Conservation (phyloP, 1,140 invertebrate species). For the Saccostrea cuccullata region DNA sequence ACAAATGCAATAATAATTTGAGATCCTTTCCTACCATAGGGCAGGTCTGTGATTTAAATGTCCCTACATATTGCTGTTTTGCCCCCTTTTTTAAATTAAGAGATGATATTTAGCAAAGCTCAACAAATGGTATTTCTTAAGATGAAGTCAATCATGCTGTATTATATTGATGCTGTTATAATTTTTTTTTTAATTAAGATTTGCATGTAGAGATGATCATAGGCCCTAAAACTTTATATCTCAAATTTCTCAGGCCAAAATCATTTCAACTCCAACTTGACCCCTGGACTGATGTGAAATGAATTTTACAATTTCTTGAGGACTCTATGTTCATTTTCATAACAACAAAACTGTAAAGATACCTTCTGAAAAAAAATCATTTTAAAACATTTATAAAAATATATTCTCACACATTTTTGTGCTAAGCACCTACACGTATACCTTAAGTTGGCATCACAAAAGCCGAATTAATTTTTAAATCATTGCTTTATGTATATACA, state of each 20-base stretch:
- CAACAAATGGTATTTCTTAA: not conserved
- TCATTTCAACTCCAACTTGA: no score
- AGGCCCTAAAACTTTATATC: no score
- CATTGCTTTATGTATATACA: not conserved
- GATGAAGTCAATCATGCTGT: no score
- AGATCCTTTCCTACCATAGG: not conserved
- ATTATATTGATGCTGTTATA: no score
- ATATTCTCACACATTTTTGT: not conserved
- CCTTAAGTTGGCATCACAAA: not conserved
- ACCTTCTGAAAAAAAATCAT: no score
- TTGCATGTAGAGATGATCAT: no score
- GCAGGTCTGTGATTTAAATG: not conserved
- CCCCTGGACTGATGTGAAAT: no score
- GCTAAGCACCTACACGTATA: not conserved
- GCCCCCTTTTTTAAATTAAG: not conserved
- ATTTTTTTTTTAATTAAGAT: no score
- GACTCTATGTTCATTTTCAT: no score
- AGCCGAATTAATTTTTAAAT: not conserved
- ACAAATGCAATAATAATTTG: not conserved
- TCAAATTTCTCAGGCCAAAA: no score
- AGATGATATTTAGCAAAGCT: not conserved
- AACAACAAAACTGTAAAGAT: no score
- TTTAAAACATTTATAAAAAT: not conserved
- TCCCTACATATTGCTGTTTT: not conserved
- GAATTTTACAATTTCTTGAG: no score